Conservation (phyloP, 2,113 vertebrate species). For the Stictonetta naevosa region DNA sequence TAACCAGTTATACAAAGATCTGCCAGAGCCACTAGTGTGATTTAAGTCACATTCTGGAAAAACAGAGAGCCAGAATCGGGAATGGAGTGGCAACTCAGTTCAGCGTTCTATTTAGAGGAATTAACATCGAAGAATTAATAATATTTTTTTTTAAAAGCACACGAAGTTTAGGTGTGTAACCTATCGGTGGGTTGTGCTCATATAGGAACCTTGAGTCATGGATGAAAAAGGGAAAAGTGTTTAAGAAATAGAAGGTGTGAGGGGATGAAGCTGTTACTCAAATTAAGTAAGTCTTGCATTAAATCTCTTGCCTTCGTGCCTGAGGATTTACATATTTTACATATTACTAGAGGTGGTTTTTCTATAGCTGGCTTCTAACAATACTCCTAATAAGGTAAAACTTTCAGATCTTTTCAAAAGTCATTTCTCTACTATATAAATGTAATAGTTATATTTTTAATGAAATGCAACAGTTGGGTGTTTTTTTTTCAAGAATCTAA, state of each 20-base stretch:
- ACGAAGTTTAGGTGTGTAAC: background rate
- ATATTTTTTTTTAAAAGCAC: background rate
- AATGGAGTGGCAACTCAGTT: background rate
- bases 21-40: background rate
- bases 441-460: constrained; percentile 48
- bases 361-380: constrained; percentile 37
- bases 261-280: background rate
- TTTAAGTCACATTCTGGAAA: background rate
- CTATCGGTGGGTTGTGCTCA: background rate
- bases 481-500: constrained; percentile 31
- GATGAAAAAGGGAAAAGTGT: constrained; percentile 3
- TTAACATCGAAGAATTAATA: background rate
- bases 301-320: constrained; percentile 49
- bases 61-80: background rate
- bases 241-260: constrained; percentile 22
- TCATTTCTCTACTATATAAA: constrained; percentile 49
- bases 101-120: background rate
- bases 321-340: constrained; percentile 63
- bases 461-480: constrained; percentile 7
- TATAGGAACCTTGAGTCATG: background rate
- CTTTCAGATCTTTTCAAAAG: constrained; percentile 42
- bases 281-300: constrained; percentile 49
- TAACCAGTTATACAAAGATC: background rate
- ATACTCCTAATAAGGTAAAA: constrained; percentile 48
- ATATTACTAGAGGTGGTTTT: constrained; percentile 35